Conservation (phyloP, 2,888 invertebrate genomes). For the Orthosia gracilis region DNA sequence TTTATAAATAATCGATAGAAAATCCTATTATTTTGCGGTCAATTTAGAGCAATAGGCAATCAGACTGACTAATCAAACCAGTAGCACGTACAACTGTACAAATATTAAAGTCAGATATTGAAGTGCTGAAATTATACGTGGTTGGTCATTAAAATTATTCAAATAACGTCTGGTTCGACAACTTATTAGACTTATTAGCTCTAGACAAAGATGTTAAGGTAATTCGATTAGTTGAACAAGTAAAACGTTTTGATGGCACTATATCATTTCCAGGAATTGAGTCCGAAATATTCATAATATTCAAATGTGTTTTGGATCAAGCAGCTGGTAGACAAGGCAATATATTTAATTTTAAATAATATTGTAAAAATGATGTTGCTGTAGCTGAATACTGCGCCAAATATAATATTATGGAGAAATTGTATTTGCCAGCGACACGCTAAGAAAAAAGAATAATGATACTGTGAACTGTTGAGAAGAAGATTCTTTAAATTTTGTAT, state of each 20-base stretch:
- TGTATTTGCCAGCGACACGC: too few species aligned
- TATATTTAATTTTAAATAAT: too few species aligned
- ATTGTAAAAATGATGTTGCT: too few species aligned
- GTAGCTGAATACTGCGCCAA: too few species aligned
- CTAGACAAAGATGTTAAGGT: slow-evolving; percentile 11
- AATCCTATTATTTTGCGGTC: neutral
- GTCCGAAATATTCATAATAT: neutral
- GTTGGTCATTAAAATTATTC: slow-evolving; percentile 23
- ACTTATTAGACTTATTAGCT: slow-evolving; percentile 30
- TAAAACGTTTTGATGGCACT: neutral
- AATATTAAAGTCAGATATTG: slow-evolving; percentile 37
- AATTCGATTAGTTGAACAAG: slow-evolving; percentile 12
- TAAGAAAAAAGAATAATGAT: too few species aligned
- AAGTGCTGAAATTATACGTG: slow-evolving; percentile 34
- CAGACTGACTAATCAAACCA: slow-evolving; percentile 19
- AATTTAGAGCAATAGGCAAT: neutral
- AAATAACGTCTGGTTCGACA: slow-evolving; percentile 39
- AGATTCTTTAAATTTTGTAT: neutral
- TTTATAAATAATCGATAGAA: neutral
- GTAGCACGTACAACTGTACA: slow-evolving; percentile 41
- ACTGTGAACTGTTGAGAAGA: neutral
- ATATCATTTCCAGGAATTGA: neutral
- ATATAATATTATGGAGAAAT: too few species aligned
- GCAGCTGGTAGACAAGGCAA: neutral
- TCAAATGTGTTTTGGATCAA: neutral